A percentile compares a stretch with the other conserved stretches of the same genome.
Evolutionary conservation across 2,888 invertebrate species (phyloP).

Genomic region (Apotomis capreana): DNA sequence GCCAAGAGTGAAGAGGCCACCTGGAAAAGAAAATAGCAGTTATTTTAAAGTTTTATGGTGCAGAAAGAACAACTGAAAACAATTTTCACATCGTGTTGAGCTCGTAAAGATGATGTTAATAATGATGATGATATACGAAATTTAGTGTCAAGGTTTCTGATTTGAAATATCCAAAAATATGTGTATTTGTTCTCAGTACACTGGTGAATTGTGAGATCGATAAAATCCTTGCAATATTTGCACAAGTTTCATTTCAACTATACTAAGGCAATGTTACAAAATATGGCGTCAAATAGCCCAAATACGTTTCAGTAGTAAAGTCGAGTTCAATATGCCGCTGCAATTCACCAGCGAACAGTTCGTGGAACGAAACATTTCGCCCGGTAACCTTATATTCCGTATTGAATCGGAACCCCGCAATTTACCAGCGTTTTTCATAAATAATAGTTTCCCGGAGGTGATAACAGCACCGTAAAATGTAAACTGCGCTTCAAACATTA

Average conservation of each 20-base stretch:
- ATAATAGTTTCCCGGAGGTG: slow-evolving; percentile 32
- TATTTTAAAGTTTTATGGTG: too few relatives aligned
- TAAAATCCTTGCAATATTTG: neutral
- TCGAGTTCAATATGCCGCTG: slow-evolving; percentile 1
- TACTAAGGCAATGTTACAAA: neutral
- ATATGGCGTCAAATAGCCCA: neutral
- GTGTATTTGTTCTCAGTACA: too few relatives aligned
- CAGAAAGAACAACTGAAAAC: neutral
- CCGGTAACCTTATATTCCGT: slow-evolving; percentile 12
- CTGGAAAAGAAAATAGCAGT: slow-evolving; percentile 48
- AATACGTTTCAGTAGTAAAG: neutral
- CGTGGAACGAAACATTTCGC: slow-evolving; percentile 27
- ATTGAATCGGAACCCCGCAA: slow-evolving; percentile 23
- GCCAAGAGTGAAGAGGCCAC: slow-evolving; percentile 66
- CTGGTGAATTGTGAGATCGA: too few relatives aligned
- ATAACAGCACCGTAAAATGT: slow-evolving; percentile 29
- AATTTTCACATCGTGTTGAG: too few relatives aligned
- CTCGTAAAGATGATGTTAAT: too few relatives aligned
- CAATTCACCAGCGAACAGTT: slow-evolving; percentile 12
- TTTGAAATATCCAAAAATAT: too few relatives aligned
- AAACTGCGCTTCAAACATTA: slow-evolving; percentile 26
- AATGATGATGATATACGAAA: too few relatives aligned
- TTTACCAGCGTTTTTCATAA: slow-evolving; percentile 25
- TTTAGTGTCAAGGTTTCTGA: too few relatives aligned
- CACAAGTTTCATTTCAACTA: neutral